A percentile compares a stretch with the other conserved stretches of the same genome.
Evolutionary conservation across 2,113 vertebrate genomes (phyloP).

Genomic region (Leptocoma aspasia): DNA sequence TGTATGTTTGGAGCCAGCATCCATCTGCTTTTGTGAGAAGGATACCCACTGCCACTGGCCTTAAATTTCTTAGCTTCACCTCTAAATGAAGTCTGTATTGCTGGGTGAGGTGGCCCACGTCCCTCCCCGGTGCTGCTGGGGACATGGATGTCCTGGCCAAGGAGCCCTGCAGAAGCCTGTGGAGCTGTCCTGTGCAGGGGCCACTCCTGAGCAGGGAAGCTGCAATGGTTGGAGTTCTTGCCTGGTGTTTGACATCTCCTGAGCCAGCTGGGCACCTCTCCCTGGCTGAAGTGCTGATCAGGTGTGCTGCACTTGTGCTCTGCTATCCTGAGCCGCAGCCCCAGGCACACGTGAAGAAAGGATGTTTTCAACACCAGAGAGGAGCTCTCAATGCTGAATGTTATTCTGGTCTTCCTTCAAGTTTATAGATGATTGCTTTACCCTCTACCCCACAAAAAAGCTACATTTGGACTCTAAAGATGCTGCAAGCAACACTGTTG

Average conservation of each 20-base stretch:
- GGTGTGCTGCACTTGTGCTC: background rate
- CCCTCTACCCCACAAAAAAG: background rate
- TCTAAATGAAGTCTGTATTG: background rate
- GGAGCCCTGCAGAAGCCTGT: background rate
- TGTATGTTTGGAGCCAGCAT: background rate
- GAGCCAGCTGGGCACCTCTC: background rate
- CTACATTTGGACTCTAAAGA: background rate
- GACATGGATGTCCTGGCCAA: background rate
- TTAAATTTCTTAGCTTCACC: background rate
- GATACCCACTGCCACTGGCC: background rate
- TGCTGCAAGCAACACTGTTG: background rate
- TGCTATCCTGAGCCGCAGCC: background rate
- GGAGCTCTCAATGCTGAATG: background rate
- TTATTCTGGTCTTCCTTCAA: background rate
- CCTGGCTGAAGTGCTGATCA: background rate
- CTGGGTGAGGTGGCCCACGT: background rate
- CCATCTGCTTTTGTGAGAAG: background rate
- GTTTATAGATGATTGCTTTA: background rate
- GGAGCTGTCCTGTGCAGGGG: background rate
- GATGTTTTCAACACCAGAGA: background rate
- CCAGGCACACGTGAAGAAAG: background rate
- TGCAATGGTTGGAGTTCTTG: background rate
- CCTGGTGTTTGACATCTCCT: rapidly evolving
- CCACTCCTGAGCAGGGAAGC: background rate
- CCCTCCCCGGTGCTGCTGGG: rapidly evolving